Evolutionary conservation across 2,113 vertebrate genomes (phyloP), one percentile per base, ranked within the genome.

Genomic region (Brienomyrus longianalis): DNA sequence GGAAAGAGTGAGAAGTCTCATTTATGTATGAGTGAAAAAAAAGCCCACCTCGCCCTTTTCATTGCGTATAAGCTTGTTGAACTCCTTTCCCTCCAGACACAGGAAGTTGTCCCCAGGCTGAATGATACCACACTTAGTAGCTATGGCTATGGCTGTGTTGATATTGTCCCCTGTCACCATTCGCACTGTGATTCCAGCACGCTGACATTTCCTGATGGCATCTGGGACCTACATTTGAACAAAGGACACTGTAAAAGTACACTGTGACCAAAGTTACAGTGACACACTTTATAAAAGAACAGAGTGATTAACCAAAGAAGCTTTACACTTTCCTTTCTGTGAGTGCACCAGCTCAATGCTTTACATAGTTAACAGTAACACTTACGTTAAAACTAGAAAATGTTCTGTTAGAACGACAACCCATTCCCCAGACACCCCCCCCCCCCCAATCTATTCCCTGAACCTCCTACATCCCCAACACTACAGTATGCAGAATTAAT

Each of bases 141-240:
- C 97, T 90, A 99, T 99, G 93, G 98, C 98, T 23, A 98, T 96
- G 59, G 98, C 98, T 2, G 98, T 99, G 90, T 98, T 98, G 90
- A 99, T 99, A 94, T 99, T 99, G 94, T 99, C 98, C 1, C 98
- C 98, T 0, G 98, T 99, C 91, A 99, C 98, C 98, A 99, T 99
- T 51, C 98, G 97, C 54, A 99, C 98, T 2, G 98, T 99, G 94
- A 99, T 99, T 88, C 98, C 98, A 70, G 98, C 98, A 87, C 96
- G 96, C 88, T 99, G 98, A 91, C 98, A 99, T 93, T 97, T 99
- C 43, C 94, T 97, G 93, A 99, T 99, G 94, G 98, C 98, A 50
- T 99, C 98, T 31, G 98, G 98, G 87, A 99, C 98, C 98, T 99
- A 21, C 45, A 47, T 84, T 23, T 39, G 83, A 45, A 77, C 11